Evolutionary conservation across 2,888 invertebrate species (phyloP), one percentile per base, ranked within the genome.

Genomic region (Tenthredo amoena): DNA sequence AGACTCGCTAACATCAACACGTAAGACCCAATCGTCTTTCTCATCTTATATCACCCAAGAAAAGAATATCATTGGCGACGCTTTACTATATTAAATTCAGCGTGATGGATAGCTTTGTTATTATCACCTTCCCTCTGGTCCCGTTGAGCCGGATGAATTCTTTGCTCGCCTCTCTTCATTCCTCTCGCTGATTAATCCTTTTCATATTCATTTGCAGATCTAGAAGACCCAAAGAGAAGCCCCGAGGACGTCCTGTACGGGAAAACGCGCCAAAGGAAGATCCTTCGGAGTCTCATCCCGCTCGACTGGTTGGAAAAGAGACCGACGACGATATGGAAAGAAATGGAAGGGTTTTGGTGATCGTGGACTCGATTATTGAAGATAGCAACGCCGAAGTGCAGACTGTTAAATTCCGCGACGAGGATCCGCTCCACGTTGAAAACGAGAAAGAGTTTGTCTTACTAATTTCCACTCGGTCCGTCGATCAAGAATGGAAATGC

Each of bases 401-500:
- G 10, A 10, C 31, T 7, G n/a, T 31, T 18, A 77, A 55, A 55
- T 31, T n/a, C 15, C 26, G 34, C 15, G 77, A 77, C 55, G 31
- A 34, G 34, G 77, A 77, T 77, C 77, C 77, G 7, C 77, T 77
- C 15, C 31, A 2, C 9, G 77, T 34, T 15, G 72, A 43, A n/a
- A 43, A 43, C 55, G 34, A 55, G 34, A 77, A 34, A 77, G 31
- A 34, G 5, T 55, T 31, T 7, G 6, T 18, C 15, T 15, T 15
- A 18, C 15, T 68, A 4, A 18, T 68, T 5, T 34, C 31, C 5
- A 15, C 68, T 18, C 31, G 34, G 15, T 3, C 12, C 2, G 31
- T 18, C 7, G 55, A 18, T 5, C 92, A 92, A 77, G 94, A 94
- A 72, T 91, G 93, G 0, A 93, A 94, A 0, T 95, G 95, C 88